phyloP scores from a whole-genome alignment of 2,113 vertebrate species.

The Ondatra zibethicus region DNA sequence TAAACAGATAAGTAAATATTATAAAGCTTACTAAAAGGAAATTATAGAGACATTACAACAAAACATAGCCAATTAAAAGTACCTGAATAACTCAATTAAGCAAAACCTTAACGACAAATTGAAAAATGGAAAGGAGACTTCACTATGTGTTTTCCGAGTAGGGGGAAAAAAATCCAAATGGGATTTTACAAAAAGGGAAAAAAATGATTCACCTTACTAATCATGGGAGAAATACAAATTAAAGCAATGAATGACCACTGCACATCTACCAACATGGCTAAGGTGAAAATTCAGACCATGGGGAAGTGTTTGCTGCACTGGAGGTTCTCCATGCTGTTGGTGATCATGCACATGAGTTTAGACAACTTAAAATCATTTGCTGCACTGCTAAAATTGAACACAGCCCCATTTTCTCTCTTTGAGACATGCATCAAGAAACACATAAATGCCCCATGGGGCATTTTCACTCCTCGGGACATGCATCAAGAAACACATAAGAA shows the following conservation, averaged over 20 bases:
- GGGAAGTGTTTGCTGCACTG: background rate
- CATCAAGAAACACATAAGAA: constrained; percentile 23
- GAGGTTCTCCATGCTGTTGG: no score
- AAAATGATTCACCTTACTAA: background rate
- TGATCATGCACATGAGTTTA: rapidly evolving
- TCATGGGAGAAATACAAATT: constrained; percentile 4
- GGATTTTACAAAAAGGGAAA: background rate
- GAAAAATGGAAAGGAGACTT: constrained; percentile 4
- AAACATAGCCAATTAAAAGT: constrained; percentile 12
- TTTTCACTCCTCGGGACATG: background rate
- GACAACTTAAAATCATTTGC: background rate
- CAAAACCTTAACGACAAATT: background rate
- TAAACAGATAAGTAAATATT: background rate
- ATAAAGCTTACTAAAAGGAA: background rate
- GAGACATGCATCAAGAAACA: background rate
- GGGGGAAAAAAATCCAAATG: background rate
- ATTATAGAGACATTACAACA: background rate
- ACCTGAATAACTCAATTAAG: background rate
- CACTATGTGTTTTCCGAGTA: background rate
- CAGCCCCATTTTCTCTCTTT: background rate
- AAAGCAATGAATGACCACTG: background rate
- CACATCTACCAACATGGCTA: background rate
- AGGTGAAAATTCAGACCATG: background rate
- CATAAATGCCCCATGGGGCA: background rate
- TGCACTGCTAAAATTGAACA: background rate